These are phyloP conservation scores for Catostomus latipinnis DNA, from an alignment of 2,797 vertebrate genomes.

Conservation along the genomic window DNA sequence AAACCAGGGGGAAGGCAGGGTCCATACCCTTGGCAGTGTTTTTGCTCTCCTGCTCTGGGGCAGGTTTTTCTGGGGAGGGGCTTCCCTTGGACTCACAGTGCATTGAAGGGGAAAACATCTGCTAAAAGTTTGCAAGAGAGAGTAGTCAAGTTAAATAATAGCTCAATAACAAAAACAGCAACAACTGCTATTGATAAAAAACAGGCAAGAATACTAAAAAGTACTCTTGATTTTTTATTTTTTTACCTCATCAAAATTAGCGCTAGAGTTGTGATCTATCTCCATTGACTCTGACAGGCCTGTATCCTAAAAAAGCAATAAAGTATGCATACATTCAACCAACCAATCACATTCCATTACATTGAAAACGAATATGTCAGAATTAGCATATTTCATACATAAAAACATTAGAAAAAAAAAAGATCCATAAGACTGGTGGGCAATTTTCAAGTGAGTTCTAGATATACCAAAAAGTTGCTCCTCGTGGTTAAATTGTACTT, in stretches of 20 bases:
- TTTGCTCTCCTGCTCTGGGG: slow-evolving; percentile 88
- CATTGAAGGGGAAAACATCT: slow-evolving; percentile 98
- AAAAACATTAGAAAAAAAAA: too few relatives aligned
- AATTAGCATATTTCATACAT: too few relatives aligned
- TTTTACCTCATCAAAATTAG: slow-evolving; percentile 94
- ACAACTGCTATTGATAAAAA: background rate
- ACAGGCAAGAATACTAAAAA: background rate
- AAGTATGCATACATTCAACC: background rate
- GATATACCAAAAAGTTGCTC: too few relatives aligned
- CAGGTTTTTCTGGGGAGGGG: slow-evolving; percentile 92
- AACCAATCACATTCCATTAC: slow-evolving; percentile 47
- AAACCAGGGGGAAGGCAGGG: slow-evolving; percentile 90
- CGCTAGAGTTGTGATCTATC: slow-evolving; percentile 92
- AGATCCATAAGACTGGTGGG: too few relatives aligned
- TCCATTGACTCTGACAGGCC: slow-evolving; percentile 96
- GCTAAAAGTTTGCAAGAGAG: slow-evolving; percentile 36
- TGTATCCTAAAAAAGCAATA: slow-evolving; percentile 81
- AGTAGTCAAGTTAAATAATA: background rate
- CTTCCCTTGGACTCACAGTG: slow-evolving; percentile 96
- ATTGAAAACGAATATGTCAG: too few relatives aligned
- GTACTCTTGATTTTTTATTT: too few relatives aligned
- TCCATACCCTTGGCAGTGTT: slow-evolving; percentile 83
- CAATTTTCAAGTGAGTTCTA: too few relatives aligned
- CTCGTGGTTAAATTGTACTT: too few relatives aligned
- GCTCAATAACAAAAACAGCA: background rate